Evolutionary conservation across 2,797 vertebrate species (phyloP), one percentile per base, ranked within the genome.

Genomic region (Macropodus opercularis): DNA sequence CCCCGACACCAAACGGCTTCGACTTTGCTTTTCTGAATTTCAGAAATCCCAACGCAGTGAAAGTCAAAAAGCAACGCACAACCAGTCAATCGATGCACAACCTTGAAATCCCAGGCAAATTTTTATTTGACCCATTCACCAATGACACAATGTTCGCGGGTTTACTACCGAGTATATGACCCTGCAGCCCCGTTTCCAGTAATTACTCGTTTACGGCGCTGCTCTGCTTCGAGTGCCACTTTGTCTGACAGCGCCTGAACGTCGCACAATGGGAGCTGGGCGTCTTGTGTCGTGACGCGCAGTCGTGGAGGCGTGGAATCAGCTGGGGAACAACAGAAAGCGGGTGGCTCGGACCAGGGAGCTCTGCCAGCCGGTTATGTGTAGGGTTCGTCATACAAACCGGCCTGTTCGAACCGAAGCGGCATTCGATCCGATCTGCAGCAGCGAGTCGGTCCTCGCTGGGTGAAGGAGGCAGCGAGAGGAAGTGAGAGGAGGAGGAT

Each of bases 321-420:
- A 91, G 90, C 89, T 91, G 90, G 85, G 85, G 84, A 87, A 92
- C 91, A 91, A 92, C 89, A 91, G 53, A 80, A 54, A 75, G 58
- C 74, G 58, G 84, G 84, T 54, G 85, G 73, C 79, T 80, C 50
- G 47, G 64, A 63, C 27, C 31, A 49, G 40, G 61, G 19, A 18
- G 46, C 39, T 61, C 55, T 64, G 29, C 36, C 35, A 42, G 31
- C 51, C 60, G 64, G 53, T 71, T 61, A 41, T 83, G 80, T 43
- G 23, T 36, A n/a, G 39, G 18, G 62, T 48, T n/a, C 6, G 51
- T 13, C 38, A 11, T 9, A 19, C 56, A 60, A 48, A 48, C 57
- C 49, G 53, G 22, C 36, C 47, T 36, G 41, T 23, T 26, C 11
- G 10, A 48, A 43, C 8, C 48, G 17, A 22, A 26, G 1, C 40